phyloP scores from a whole-genome alignment of 1,140 invertebrate species.

The Magallana angulata region DNA sequence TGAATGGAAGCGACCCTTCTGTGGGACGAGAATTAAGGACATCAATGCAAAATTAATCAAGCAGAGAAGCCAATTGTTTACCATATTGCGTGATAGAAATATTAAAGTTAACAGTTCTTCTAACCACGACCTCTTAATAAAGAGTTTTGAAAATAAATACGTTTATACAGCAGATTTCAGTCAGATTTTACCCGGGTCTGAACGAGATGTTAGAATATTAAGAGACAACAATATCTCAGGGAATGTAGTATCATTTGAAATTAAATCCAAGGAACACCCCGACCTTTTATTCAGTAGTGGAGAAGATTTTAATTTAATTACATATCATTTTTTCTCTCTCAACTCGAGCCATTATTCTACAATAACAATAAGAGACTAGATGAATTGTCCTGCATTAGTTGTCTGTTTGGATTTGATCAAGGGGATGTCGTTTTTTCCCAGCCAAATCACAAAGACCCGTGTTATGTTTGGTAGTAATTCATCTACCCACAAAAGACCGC shows the following conservation, averaged over 20 bases:
- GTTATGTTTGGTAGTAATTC: constrained; percentile 21
- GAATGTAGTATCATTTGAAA: constrained; percentile 5
- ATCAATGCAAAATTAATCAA: not conserved
- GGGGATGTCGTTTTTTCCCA: constrained; percentile 28
- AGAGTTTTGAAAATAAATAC: not conserved
- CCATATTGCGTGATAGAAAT: not conserved
- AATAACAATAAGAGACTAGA: not conserved
- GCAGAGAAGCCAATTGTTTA: not conserved
- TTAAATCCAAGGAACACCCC: not conserved
- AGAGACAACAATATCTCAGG: not conserved
- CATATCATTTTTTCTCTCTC: constrained; percentile 21
- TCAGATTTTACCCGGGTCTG: not conserved
- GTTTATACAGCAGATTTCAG: not conserved
- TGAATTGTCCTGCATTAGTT: not conserved
- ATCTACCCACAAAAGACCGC: not conserved
- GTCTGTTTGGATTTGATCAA: constrained; percentile 3
- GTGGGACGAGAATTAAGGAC: not conserved
- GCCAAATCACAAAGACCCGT: not conserved
- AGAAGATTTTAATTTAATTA: constrained; percentile 26
- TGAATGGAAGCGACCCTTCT: not conserved
- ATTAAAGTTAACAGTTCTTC: not conserved
- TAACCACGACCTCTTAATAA: not conserved
- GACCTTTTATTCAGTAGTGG: not conserved
- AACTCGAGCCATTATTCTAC: not conserved
- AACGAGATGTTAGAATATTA: not conserved